Evolutionary conservation across 1,140 invertebrate genomes (phyloP).

Genomic region (Sycophila sp.): DNA sequence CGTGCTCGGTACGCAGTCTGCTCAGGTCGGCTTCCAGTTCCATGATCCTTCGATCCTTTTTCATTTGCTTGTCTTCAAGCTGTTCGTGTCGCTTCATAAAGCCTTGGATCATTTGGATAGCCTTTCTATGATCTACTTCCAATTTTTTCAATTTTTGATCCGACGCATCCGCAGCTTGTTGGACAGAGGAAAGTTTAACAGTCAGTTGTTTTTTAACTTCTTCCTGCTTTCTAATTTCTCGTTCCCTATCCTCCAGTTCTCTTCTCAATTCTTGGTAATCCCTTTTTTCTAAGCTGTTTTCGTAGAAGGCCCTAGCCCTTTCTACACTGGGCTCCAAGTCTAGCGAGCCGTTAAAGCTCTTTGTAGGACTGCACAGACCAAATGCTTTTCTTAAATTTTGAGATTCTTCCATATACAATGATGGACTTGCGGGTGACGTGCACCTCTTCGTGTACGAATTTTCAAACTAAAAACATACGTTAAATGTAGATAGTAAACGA

Average conservation of each 20-base stretch:
- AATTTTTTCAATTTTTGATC: conserved; percentile 55
- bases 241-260: conserved; percentile 55
- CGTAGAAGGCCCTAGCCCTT: not conserved
- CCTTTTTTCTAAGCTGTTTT: not conserved
- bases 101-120: conserved; percentile 59
- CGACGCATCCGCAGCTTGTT: conserved; percentile 46
- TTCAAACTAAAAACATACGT: conserved; percentile 51
- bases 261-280: conserved; percentile 24
- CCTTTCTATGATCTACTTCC: conserved; percentile 54
- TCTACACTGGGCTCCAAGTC: conserved; percentile 48
- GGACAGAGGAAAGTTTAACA: conserved; percentile 52
- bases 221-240: conserved; percentile 49
- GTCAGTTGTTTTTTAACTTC: conserved; percentile 56
- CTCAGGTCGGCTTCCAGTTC: conserved; percentile 55
- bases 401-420: conserved; percentile 39
- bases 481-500: too few species aligned
- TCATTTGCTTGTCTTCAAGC: conserved; percentile 48
- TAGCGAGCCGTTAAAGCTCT: conserved; percentile 41
- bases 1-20: conserved; percentile 43
- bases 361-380: conserved; percentile 42
- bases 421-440: conserved; percentile 54
- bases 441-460: conserved; percentile 51
- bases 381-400: conserved; percentile 1
- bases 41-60: conserved; percentile 54
- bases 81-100: conserved; percentile 56